Percentiles rank a stretch among this genome's conserved stretches.
phyloP scores from a whole-genome alignment of 1,140 invertebrate species.

The Zaprionus africanus region DNA sequence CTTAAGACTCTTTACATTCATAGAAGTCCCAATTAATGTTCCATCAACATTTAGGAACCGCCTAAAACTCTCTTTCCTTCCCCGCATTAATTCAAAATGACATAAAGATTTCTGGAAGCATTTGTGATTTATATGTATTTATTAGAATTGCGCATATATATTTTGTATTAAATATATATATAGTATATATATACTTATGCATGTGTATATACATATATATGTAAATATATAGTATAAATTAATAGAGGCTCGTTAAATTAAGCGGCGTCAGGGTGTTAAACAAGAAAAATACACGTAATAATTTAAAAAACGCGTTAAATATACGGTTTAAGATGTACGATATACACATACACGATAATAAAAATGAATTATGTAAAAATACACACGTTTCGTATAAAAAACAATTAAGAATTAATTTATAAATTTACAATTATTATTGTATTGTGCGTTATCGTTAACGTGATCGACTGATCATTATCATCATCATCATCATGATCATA shows the following conservation, averaged over 20 bases:
- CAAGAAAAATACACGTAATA: conserved; percentile 54
- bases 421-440: conserved; percentile 56
- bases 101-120: conserved; percentile 54
- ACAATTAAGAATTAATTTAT: conserved; percentile 41
- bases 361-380: conserved; percentile 52
- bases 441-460: conserved; percentile 55
- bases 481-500: conserved; percentile 9
- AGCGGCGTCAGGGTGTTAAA: conserved; percentile 60
- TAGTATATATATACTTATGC: background rate
- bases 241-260: conserved; percentile 74
- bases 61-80: background rate
- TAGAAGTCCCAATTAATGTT: no score
- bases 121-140: conserved; percentile 75
- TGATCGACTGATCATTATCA: background rate
- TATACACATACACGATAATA: conserved; percentile 19
- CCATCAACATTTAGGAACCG: background rate
- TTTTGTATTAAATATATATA: conserved; percentile 65
- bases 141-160: conserved; percentile 78
- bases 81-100: background rate
- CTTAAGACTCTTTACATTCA: no score
- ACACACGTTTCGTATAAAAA: conserved; percentile 56
- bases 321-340: conserved; percentile 33
- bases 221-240: conserved; percentile 50
- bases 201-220: conserved; percentile 22
- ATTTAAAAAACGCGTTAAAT: conserved; percentile 52